These are phyloP conservation scores for Pterocles burchelli DNA, from an alignment of 2,113 vertebrate genomes.

Conservation along the genomic window DNA sequence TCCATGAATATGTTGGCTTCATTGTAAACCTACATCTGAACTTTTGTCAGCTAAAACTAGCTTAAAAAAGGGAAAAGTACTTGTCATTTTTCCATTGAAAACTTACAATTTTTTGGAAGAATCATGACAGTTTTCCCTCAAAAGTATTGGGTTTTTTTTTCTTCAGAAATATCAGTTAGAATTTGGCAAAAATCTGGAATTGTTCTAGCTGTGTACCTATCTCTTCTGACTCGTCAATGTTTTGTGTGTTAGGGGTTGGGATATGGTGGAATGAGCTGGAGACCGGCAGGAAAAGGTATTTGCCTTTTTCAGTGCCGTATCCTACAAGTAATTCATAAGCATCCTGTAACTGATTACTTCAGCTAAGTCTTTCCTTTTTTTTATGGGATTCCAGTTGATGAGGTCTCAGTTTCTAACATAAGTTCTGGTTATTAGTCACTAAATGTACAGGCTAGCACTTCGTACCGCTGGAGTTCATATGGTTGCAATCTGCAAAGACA, in stretches of 20 bases:
- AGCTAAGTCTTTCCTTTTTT: background rate
- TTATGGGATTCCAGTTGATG: background rate
- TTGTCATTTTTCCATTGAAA: slow-evolving; percentile 1
- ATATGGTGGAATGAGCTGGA: background rate
- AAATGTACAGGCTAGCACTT: background rate
- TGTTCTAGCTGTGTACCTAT: background rate
- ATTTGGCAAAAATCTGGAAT: background rate
- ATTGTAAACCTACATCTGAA: background rate
- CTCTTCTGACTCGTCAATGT: background rate
- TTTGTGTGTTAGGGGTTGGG: background rate
- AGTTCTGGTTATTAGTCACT: background rate
- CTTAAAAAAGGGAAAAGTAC: background rate
- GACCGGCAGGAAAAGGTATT: background rate
- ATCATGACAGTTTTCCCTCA: background rate
- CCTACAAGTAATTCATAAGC: background rate
- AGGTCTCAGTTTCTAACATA: background rate
- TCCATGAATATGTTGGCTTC: slow-evolving; percentile 24
- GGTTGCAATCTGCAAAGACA: background rate
- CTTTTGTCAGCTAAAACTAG: background rate
- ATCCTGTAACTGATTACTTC: background rate
- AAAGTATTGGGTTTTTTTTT: background rate
- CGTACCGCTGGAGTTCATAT: background rate
- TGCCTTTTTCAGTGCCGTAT: background rate
- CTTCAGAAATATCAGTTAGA: background rate
- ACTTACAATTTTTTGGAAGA: background rate